Base-by-base conservation (phyloP, 1,140 invertebrate species). In the Contarinia nasturtii region DNA sequence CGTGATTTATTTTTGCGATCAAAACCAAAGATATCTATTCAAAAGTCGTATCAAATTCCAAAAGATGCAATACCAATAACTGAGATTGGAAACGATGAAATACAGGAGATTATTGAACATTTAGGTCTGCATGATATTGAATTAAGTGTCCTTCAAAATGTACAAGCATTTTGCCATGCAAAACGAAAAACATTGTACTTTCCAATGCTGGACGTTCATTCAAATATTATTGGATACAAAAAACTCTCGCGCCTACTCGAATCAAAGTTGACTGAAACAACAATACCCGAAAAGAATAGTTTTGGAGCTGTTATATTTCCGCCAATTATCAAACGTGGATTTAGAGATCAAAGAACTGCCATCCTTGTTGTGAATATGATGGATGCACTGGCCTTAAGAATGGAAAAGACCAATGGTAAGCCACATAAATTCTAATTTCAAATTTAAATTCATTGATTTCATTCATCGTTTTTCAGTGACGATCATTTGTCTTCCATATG, bases 301-400 rank as follows among this genome's bases (percentile, higher is more conserved):
- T 66, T 57, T 58, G 70, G 70, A 34, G 44, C 71, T 18, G 48
- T 75, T 1, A 63, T 54, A 43, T 71, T 65, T 60, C 65, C 63
- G 58, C 60, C 55, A 53, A 64, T 54, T 46, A 58, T 56, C 49
- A 68, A 54, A 53, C 59, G 50, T 59, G 59, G 60, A 47, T 63
- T 59, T 51, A 45, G 33, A 45, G 48, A 45, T 10, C 4, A 15
- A 12, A 61, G 65, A 44, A 68, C 69, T 49, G 76, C 75, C 0
- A 66, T 83, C 18, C 50, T 85, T 48, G 80, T 85, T 1, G 71
- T 72, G 18, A 74, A 62, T 54, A 62, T 83, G 50, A 53, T 71
- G 38, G 80, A 85, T 67, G 69, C 80, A 37, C 58, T 85, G 27
- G 68, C 74, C 47, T 59, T 80, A 52, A 60, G 69, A 40, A 63